Percentiles rank a stretch among this genome's conserved stretches.
phyloP scores from a whole-genome alignment of 2,888 invertebrate species.

The Drepana falcataria region DNA sequence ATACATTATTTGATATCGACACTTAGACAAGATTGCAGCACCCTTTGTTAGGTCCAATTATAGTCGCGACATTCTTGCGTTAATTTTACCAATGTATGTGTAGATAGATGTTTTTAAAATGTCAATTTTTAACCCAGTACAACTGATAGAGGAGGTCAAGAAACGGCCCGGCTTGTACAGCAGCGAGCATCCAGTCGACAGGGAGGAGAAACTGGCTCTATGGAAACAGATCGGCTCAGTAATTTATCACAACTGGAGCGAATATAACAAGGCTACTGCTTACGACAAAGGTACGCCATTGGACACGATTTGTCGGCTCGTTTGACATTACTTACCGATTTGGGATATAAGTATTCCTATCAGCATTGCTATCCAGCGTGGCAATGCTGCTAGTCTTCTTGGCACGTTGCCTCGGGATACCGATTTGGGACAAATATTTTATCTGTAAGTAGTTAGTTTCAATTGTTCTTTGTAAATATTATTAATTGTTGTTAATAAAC shows the following conservation, averaged over 20 bases:
- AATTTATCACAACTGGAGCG: constrained; percentile 55
- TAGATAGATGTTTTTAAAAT: constrained; percentile 17
- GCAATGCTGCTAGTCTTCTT: too few relatives aligned
- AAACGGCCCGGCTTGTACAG: constrained; percentile 60
- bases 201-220: constrained; percentile 58
- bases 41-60: too few relatives aligned
- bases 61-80: too few relatives aligned
- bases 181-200: constrained; percentile 64
- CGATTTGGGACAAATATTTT: too few relatives aligned
- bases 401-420: too few relatives aligned
- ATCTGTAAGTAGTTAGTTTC: too few relatives aligned
- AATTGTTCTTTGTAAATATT: too few relatives aligned
- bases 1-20: too few relatives aligned
- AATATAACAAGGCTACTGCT: constrained; percentile 55
- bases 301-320: constrained; percentile 6
- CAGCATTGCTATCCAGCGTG: too few relatives aligned
- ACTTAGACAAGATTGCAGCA: too few relatives aligned
- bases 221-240: constrained; percentile 68
- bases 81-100: constrained; percentile 4
- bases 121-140: constrained; percentile 45
- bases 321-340: too few relatives aligned
- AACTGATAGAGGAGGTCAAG: constrained; percentile 64
- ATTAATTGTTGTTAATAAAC: too few relatives aligned
- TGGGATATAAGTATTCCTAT: not conserved
- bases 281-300: constrained; percentile 58